Conservation (phyloP, 1,140 invertebrate species). For the Caenorhabditis tropicalis region DNA sequence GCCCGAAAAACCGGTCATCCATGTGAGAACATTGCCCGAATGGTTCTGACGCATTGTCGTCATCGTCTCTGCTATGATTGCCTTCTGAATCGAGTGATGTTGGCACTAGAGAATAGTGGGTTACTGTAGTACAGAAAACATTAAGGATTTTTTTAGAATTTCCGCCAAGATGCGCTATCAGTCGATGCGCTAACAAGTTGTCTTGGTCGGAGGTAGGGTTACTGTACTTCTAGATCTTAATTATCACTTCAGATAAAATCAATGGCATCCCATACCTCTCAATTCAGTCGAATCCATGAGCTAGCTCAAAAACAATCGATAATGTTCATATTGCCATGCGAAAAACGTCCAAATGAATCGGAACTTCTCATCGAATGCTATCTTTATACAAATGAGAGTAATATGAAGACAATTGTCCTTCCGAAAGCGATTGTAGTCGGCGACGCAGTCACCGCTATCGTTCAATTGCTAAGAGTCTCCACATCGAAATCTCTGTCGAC, state of each 20-base stretch:
- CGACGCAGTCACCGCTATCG: conserved; percentile 8
- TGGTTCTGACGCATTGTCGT: conserved; percentile 27
- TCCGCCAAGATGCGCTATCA: conserved; percentile 20
- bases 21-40: conserved; percentile 28
- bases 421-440: background rate
- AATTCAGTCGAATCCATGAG: conserved; percentile 9
- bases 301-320: conserved; percentile 14
- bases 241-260: background rate
- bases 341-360: conserved; percentile 18
- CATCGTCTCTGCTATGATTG: conserved; percentile 26
- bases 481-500: background rate
- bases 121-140: background rate
- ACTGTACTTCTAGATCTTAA: background rate
- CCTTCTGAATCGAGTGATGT: background rate
- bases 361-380: conserved; percentile 15
- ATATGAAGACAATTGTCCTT: conserved; percentile 23
- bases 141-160: background rate
- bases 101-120: conserved; percentile 1
- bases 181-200: background rate
- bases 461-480: conserved; percentile 16
- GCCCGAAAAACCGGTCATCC: background rate
- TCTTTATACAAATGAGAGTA: conserved; percentile 29
- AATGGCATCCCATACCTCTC: conserved; percentile 19
- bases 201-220: conserved; percentile 2
- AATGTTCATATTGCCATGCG: background rate